Base-by-base conservation (phyloP, 2,797 vertebrate genomes). In the Eulemur mongoz region DNA sequence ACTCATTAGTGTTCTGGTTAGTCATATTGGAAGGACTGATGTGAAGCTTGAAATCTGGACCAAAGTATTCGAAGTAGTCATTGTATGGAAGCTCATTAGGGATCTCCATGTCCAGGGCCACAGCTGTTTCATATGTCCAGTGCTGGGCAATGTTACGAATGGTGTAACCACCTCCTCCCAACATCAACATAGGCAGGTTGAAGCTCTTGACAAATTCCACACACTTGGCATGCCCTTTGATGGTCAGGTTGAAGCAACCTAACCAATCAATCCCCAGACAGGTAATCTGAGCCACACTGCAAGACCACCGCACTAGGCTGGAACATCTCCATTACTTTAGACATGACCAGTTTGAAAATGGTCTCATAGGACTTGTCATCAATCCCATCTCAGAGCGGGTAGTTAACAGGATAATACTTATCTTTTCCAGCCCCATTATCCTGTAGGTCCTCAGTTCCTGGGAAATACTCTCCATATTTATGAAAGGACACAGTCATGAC, bases 1-100 rank as follows among this genome's bases (percentile, higher is more conserved):
- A 99, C 50, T 99, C 99, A 4, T 99, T 99, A 88, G 99, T 99
- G 97, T 99, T 99, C 98, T 99, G 99, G 98, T 99, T 99, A 94
- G 99, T 99, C 99, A 99, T 99, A 97, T 99, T 99, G 70, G 99
- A 99, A 32, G 99, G 99, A 97, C 99, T 99, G 98, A 99, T 99
- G 98, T 99, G 99, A 89, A 99, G 99, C 97, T 99, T 99, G 97
- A 99, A 99, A 98, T 99, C 99, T 0, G 99, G 99, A 75, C 99
- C 99, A 2, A 99, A 99, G 98, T 99, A 99, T 98, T 99, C 99
- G 38, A 99, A 99, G 98, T 99, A 99, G 93, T 99, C 99, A 0
- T 99, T 99, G 98, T 99, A 99, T 0, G 99, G 99, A 96, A 99
- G 99, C 97, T 99, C 99, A 57, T 99, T 99, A 32, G 99, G 99